phyloP scores from a whole-genome alignment of 2,888 invertebrate species.

The Macaria liturata region DNA sequence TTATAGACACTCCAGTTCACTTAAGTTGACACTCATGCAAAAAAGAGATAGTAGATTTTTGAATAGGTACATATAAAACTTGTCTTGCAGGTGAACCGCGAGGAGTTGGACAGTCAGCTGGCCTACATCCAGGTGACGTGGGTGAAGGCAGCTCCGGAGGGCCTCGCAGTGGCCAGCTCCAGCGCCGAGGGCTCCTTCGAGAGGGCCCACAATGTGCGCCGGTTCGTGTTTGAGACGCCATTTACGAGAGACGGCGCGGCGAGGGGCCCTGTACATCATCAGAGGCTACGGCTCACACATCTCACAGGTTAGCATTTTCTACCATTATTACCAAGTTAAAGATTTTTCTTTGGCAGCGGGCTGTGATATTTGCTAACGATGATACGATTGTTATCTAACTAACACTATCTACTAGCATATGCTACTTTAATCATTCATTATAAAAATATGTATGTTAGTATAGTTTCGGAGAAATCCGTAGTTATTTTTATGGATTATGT shows the following conservation, averaged over 20 bases:
- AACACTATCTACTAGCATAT: too few species aligned
- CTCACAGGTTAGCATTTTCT: slow-evolving; percentile 87
- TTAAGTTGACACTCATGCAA: too few species aligned
- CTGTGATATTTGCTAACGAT: too few species aligned
- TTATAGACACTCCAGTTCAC: too few species aligned
- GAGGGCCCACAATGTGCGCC: slow-evolving; percentile 93
- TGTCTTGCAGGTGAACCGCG: slow-evolving; percentile 84
- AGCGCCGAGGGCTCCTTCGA: slow-evolving; percentile 93
- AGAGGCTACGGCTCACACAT: slow-evolving; percentile 95
- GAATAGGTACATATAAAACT: neutral
- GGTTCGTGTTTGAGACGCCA: slow-evolving; percentile 97
- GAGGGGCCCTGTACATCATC: slow-evolving; percentile 92
- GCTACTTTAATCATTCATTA: too few species aligned
- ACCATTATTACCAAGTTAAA: neutral
- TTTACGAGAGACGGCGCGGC: slow-evolving; percentile 94
- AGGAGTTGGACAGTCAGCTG: slow-evolving; percentile 90
- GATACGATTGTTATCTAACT: too few species aligned
- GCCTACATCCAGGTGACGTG: slow-evolving; percentile 98
- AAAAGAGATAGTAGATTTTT: too few species aligned
- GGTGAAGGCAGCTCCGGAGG: slow-evolving; percentile 95
- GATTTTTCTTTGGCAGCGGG: too few species aligned
- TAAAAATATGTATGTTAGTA: too few species aligned
- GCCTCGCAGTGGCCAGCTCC: slow-evolving; percentile 87
- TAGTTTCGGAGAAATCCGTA: too few species aligned
- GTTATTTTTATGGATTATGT: too few species aligned